These are phyloP conservation scores for Fragum whitleyi DNA, from an alignment of 2,888 invertebrate genomes.

Conservation along the genomic window DNA sequence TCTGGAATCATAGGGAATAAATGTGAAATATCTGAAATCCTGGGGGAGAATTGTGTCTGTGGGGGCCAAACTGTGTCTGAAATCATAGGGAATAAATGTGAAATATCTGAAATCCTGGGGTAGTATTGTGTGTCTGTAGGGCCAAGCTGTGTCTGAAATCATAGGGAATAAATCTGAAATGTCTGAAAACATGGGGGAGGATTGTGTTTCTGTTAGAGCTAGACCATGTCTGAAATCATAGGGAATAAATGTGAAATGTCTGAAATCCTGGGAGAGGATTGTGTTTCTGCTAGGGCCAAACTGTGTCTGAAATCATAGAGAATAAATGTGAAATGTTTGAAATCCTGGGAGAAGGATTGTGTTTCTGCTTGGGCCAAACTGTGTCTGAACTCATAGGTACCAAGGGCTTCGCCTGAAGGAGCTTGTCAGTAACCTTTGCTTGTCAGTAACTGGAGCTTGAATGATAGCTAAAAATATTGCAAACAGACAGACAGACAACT, in stretches of 20 bases:
- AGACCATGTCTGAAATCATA: not conserved
- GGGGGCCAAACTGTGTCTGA: conserved; percentile 25
- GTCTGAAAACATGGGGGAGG: too few relatives aligned
- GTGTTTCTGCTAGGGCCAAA: not conserved
- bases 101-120: conserved; percentile 80
- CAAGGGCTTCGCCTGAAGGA: too few relatives aligned
- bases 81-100: too few relatives aligned
- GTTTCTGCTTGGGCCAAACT: not conserved
- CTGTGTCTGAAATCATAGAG: not conserved
- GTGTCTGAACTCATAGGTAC: not conserved
- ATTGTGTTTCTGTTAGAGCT: not conserved
- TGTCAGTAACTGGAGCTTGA: too few relatives aligned
- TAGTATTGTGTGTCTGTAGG: conserved; percentile 81
- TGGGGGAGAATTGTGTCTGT: conserved; percentile 82
- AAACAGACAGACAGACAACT: too few relatives aligned
- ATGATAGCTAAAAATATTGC: too few relatives aligned
- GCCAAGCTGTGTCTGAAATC: conserved; percentile 74
- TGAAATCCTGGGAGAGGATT: not conserved
- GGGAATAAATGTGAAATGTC: not conserved
- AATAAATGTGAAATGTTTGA: not conserved
- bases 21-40: conserved; percentile 57
- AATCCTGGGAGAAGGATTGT: not conserved
- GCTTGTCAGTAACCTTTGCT: too few relatives aligned
- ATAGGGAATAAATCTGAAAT: not conserved
- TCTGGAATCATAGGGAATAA: not conserved